phyloP scores from a whole-genome alignment of 2,888 invertebrate species.

The Apantesis nais region DNA sequence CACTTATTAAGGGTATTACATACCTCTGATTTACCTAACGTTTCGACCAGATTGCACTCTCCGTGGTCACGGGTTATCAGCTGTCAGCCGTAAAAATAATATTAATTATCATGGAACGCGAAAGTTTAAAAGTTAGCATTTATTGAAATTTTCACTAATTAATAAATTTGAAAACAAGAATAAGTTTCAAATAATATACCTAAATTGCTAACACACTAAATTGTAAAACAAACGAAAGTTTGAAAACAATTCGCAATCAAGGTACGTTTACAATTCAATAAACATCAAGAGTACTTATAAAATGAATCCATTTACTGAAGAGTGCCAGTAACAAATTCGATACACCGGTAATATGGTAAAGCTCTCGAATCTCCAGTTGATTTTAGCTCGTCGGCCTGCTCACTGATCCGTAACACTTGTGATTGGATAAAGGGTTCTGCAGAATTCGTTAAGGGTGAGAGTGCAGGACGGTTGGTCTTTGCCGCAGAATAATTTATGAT shows the following conservation, averaged over 20 bases:
- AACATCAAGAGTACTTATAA: conserved; percentile 36
- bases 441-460: conserved; percentile 51
- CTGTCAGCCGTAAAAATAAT: no score
- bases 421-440: conserved; percentile 76
- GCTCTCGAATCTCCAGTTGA: conserved; percentile 61
- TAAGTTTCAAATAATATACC: not conserved
- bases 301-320: conserved; percentile 26
- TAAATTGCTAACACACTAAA: conserved; percentile 3
- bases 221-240: conserved; percentile 15
- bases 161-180: not conserved
- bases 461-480: conserved; percentile 55
- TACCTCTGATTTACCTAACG: no score
- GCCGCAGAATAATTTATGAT: conserved; percentile 60
- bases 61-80: no score
- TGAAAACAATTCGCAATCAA: conserved; percentile 23
- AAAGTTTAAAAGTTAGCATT: no score
- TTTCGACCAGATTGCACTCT: no score
- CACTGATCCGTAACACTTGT: conserved; percentile 69
- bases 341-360: conserved; percentile 48
- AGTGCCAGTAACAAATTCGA: conserved; percentile 39
- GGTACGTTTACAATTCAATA: conserved; percentile 34
- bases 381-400: conserved; percentile 57
- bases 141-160: not conserved
- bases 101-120: no score
- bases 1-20: no score